Percentiles rank a stretch among this genome's conserved stretches.
These are phyloP conservation scores for Melipona bicolor DNA, from an alignment of 2,888 invertebrate genomes.

Conservation along the genomic window DNA sequence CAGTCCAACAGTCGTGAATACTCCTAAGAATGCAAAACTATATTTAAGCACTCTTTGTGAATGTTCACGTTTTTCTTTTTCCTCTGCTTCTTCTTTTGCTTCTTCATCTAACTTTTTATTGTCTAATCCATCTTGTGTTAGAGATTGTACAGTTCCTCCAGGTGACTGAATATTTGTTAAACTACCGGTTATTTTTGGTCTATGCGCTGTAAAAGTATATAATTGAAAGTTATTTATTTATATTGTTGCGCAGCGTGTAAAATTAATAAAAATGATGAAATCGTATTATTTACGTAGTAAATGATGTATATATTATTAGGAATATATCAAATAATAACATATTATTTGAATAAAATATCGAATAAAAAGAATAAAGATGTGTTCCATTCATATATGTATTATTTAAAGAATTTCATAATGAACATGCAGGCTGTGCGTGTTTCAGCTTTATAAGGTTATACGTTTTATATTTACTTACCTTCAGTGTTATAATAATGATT, in stretches of 20 bases:
- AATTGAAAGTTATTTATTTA: constrained; percentile 6
- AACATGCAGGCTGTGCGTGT: constrained; percentile 29
- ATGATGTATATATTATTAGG: not conserved
- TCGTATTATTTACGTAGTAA: not conserved
- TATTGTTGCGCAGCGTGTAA: not conserved
- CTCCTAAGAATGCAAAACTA: constrained; percentile 84
- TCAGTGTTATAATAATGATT: constrained; percentile 72
- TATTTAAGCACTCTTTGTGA: constrained; percentile 90
- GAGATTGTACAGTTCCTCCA: constrained; percentile 53
- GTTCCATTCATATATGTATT: not conserved
- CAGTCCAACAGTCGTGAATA: constrained; percentile 86
- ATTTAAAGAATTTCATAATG: not conserved
- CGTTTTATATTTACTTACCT: constrained; percentile 65
- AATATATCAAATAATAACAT: too few relatives aligned
- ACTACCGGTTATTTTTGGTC: constrained; percentile 75
- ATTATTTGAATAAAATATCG: not conserved
- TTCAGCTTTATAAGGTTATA: constrained; percentile 69
- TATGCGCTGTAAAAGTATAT: constrained; percentile 37
- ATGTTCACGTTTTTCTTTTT: constrained; percentile 87
- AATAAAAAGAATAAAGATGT: not conserved
- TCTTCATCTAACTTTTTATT: constrained; percentile 82
- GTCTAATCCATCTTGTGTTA: constrained; percentile 47
- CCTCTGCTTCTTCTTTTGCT: constrained; percentile 85
- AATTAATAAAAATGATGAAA: not conserved
- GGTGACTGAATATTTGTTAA: constrained; percentile 76